These are phyloP conservation scores for Sciurus carolinensis DNA, from an alignment of 2,797 vertebrate species.

Conservation along the genomic window DNA sequence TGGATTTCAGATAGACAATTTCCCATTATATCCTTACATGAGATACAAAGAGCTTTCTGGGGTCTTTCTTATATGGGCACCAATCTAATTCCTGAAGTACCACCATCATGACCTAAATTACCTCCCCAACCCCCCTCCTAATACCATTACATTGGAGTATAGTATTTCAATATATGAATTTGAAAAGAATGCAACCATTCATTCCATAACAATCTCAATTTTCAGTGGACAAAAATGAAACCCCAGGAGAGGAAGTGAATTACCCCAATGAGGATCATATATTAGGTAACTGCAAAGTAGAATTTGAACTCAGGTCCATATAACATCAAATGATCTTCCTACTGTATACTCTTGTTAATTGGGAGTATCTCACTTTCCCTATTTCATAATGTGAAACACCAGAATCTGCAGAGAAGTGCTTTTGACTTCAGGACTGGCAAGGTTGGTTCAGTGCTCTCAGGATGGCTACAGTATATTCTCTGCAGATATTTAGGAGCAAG, in stretches of 20 bases:
- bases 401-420: not conserved
- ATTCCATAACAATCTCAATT: no score
- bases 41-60: not conserved
- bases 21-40: not conserved
- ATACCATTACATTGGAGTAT: not conserved
- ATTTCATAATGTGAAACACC: not conserved
- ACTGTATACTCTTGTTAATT: slow-evolving; percentile 17
- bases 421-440: not conserved
- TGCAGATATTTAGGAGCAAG: not conserved
- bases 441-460: not conserved
- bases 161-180: not conserved
- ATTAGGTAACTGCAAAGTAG: not conserved
- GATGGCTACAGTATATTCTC: not conserved
- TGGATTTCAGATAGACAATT: not conserved
- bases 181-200: not conserved
- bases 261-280: not conserved
- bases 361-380: not conserved
- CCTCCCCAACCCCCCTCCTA: not conserved
- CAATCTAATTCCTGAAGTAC: not conserved
- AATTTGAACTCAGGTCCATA: slow-evolving; percentile 26
- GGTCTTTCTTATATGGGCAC: not conserved
- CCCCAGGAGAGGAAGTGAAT: not conserved
- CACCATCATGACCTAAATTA: not conserved
- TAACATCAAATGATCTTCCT: not conserved
- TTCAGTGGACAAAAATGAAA: not conserved